Percentiles rank a stretch among this genome's conserved stretches.
These are phyloP conservation scores for Sciurus niger DNA, from an alignment of 2,113 vertebrate species.

Conservation along the genomic window DNA sequence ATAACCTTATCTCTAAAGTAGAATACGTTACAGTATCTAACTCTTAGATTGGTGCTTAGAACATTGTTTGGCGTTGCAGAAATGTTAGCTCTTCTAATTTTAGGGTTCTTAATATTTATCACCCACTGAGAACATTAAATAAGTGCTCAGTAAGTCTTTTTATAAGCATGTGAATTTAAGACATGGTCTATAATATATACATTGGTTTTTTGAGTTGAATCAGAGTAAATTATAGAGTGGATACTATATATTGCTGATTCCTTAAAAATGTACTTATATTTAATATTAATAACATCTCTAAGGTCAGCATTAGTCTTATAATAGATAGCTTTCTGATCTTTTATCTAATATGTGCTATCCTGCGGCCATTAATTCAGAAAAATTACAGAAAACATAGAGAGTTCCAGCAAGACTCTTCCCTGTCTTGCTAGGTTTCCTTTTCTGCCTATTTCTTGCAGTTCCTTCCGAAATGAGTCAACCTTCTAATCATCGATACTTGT, in stretches of 20 bases:
- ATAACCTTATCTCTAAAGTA: not conserved
- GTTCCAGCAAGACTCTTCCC: not conserved
- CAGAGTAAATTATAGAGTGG: not conserved
- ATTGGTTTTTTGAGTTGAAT: not conserved
- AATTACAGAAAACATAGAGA: not conserved
- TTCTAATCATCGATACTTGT: not conserved
- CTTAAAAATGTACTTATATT: not conserved
- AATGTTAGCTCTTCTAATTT: not conserved
- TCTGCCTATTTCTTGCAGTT: not conserved
- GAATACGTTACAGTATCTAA: not conserved
- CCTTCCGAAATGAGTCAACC: not conserved
- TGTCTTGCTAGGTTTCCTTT: not conserved
- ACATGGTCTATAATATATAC: not conserved
- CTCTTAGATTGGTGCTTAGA: not conserved
- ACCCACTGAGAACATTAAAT: not conserved
- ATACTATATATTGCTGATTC: not conserved
- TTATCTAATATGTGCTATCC: not conserved
- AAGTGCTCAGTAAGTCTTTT: not conserved
- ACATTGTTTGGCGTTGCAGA: not conserved
- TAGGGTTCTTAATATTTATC: not conserved
- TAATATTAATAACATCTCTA: not conserved
- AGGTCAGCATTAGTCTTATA: not conserved
- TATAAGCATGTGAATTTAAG: not conserved
- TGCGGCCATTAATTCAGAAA: not conserved
- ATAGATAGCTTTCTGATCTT: not conserved